These are phyloP conservation scores for Clarias magur DNA, from an alignment of 2,113 vertebrate genomes.

Conservation along the genomic window DNA sequence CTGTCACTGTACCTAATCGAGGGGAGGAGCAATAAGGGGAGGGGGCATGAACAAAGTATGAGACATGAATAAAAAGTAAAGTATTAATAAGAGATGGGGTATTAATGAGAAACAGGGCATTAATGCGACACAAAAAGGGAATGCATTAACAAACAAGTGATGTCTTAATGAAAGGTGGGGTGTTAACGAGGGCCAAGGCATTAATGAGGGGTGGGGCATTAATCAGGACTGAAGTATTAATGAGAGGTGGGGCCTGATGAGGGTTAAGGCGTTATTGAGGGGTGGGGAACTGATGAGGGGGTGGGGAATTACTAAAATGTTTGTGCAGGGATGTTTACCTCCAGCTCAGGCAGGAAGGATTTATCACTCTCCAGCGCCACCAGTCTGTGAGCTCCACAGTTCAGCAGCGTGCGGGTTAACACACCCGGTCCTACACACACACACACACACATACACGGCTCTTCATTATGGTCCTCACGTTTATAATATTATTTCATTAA, in stretches of 20 bases:
- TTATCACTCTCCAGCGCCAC: slow-evolving; percentile 81
- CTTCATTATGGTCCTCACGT: not conserved
- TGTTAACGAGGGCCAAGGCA: not conserved
- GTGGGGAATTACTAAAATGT: not conserved
- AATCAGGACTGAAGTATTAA: not conserved
- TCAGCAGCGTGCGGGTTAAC: slow-evolving; percentile 82
- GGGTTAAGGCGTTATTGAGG: not conserved
- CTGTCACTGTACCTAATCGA: no score
- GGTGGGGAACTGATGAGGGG: not conserved
- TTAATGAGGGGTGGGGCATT: not conserved
- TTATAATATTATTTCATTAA: not conserved
- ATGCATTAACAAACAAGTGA: not conserved
- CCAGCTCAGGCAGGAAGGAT: slow-evolving; percentile 77
- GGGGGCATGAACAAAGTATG: no score
- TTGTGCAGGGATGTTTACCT: slow-evolving; percentile 70
- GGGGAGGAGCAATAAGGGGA: no score
- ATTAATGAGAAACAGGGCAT: no score
- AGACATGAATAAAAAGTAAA: no score
- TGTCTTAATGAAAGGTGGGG: not conserved
- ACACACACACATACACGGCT: not conserved
- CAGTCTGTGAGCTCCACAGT: slow-evolving; percentile 80
- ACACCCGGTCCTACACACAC: slow-evolving; percentile 82
- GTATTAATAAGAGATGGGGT: no score
- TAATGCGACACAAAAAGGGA: not conserved
- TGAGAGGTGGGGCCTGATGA: not conserved